Evolutionary conservation across 1,140 invertebrate genomes (phyloP), one percentile per base, ranked within the genome.

Genomic region (Elymnias hypermnestra): DNA sequence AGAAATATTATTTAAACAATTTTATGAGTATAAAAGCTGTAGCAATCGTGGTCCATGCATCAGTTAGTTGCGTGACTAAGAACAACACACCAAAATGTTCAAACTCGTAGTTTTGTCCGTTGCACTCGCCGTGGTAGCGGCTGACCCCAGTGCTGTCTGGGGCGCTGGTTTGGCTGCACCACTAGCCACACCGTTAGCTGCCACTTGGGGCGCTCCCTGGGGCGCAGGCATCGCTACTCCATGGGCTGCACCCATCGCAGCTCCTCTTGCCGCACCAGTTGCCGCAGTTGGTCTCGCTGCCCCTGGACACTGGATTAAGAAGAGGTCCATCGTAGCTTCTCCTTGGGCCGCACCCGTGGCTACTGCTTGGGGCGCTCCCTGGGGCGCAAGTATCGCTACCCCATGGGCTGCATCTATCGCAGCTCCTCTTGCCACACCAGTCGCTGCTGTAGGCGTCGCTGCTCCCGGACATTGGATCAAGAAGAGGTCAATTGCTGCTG

Each of bases 11-110:
- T 68, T 59, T 72, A 57, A 59, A 70, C 66, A 46, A 63, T 56
- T 48, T 50, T 28, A 50, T 53, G 26, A 53, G 65, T 82, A 78
- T 82, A 82, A 61, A 82, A 78, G 63, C 58, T 65, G 48, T 39
- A 53, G 29, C 14, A 54, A 52, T 53, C 44, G 29, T 38, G 63
- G 61, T 50, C 42, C 49, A 59, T 42, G 41, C 40, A 61, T 51
- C 75, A 83, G 72, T 79, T 55, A 59, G 46, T 65, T 54, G 58
- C 46, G 45, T 48, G 53, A 53, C 56, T 54, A 49, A 64, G 59
- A 66, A 8, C 78, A 86, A 85, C 81, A 86, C 83, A 87, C 83
- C 85, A 86, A 63, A 63, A 84, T 81, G 77, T 88, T 78, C 81
- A 83, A 83, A 59, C 57, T 81, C 72, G 72, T 87, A 63, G 71